Conservation (phyloP, 53 echinoderm and acorn worm genomes). For the Arbacia lixula region DNA sequence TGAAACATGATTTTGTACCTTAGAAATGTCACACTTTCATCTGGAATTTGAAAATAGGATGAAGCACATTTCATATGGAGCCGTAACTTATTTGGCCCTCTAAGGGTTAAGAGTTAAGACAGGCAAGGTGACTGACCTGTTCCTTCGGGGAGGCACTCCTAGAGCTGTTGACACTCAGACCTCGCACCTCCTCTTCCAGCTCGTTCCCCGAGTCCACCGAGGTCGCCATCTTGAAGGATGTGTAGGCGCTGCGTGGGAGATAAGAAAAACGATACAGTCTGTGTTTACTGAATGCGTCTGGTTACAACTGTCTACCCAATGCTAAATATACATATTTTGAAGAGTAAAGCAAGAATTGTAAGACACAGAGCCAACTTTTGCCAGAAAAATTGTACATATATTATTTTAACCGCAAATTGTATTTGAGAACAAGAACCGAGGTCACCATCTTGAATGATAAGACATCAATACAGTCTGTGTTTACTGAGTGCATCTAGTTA, state of each 20-base stretch:
- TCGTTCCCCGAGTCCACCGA: slow-evolving; percentile 45
- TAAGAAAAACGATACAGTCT: slow-evolving; percentile 10
- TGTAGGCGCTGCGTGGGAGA: slow-evolving; percentile 40
- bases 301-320: background rate
- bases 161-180: slow-evolving; percentile 27
- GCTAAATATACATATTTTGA: too few relatives aligned
- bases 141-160: slow-evolving; percentile 34
- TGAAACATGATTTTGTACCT: too few relatives aligned
- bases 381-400: too few relatives aligned
- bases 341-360: too few relatives aligned
- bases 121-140: slow-evolving; percentile 28
- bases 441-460: slow-evolving; percentile 50
- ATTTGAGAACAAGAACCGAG: too few relatives aligned
- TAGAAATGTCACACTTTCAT: too few relatives aligned
- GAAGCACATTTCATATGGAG: too few relatives aligned
- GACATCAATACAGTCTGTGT: background rate
- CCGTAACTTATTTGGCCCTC: too few relatives aligned
- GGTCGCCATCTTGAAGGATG: slow-evolving; percentile 54
- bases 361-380: too few relatives aligned
- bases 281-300: background rate
- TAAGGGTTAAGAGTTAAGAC: too few relatives aligned
- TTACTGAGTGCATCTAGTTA: background rate
- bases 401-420: too few relatives aligned
- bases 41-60: too few relatives aligned
- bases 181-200: slow-evolving; percentile 48